phyloP scores from a whole-genome alignment of 2,888 invertebrate genomes.

The Nemapogon koenigi region DNA sequence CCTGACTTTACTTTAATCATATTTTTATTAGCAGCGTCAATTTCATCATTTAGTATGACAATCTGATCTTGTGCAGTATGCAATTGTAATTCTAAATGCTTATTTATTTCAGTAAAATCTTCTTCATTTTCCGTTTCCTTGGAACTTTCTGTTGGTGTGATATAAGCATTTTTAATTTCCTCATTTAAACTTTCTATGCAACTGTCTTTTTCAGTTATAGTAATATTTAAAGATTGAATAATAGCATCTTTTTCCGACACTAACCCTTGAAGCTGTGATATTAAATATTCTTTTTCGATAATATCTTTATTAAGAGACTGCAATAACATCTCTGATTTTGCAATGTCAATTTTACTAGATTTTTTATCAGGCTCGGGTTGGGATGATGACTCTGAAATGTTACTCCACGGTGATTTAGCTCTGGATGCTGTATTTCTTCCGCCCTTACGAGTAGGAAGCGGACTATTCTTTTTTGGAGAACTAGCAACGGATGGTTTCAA shows the following conservation, averaged over 20 bases:
- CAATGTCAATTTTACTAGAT: conserved; percentile 33
- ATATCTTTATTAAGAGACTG: conserved; percentile 57
- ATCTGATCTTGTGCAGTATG: conserved; percentile 48
- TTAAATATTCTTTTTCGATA: conserved; percentile 51
- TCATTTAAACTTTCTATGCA: neutral
- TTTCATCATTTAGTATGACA: conserved; percentile 68
- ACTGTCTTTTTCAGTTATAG: conserved; percentile 21
- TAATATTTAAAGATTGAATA: conserved; percentile 19
- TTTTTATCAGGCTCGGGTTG: conserved; percentile 47
- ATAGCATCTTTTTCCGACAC: conserved; percentile 21
- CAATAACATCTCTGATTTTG: conserved; percentile 41
- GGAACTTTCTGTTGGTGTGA: neutral
- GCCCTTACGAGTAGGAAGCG: conserved; percentile 43
- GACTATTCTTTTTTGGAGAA: conserved; percentile 44
- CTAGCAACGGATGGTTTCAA: conserved; percentile 29
- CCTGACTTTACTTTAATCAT: conserved; percentile 78
- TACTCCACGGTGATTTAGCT: conserved; percentile 53
- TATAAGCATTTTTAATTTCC: neutral
- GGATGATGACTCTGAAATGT: conserved; percentile 40
- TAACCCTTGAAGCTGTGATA: conserved; percentile 32
- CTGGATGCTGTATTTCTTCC: conserved; percentile 46
- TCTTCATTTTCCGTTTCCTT: conserved; percentile 18
- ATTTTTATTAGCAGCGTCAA: conserved; percentile 77
- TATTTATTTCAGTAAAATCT: no score
- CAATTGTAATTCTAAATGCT: conserved; percentile 47